Conservation (phyloP, 2,888 invertebrate genomes). For the Himalopsyche kuldschensis region DNA sequence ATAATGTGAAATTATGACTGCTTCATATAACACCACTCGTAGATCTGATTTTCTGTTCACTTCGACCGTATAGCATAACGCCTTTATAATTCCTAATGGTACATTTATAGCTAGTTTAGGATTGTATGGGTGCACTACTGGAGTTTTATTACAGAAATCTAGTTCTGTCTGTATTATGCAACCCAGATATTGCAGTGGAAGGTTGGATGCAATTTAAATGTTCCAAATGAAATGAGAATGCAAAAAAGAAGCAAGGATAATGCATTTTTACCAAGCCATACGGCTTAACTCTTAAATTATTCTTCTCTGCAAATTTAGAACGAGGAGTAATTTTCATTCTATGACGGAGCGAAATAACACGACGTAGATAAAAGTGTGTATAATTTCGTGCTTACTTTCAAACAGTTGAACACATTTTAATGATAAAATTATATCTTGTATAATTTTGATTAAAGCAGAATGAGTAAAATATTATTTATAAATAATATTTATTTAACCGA, state of each 20-base stretch:
- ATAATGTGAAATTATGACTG: too few relatives aligned
- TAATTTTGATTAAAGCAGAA: too few relatives aligned
- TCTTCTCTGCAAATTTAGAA: neutral
- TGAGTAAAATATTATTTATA: too few relatives aligned
- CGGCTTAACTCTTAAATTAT: neutral
- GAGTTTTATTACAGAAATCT: neutral
- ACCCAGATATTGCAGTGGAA: neutral
- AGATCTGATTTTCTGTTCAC: too few relatives aligned
- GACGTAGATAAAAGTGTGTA: neutral
- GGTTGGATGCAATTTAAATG: neutral
- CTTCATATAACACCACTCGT: too few relatives aligned
- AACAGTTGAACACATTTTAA: too few relatives aligned
- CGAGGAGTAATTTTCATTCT: neutral
- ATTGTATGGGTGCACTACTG: neutral
- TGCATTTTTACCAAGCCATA: neutral
- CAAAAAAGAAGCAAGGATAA: neutral
- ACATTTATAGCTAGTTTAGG: too few relatives aligned
- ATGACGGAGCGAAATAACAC: neutral
- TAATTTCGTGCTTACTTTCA: neutral
- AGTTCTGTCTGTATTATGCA: neutral
- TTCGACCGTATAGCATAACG: too few relatives aligned
- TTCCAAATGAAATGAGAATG: neutral
- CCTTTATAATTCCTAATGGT: too few relatives aligned
- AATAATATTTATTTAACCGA: too few relatives aligned
- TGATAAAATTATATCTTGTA: too few relatives aligned